A percentile compares a stretch with the other conserved stretches of the same genome.
These are phyloP conservation scores for Pachypsylla venusta DNA, from an alignment of 1,140 invertebrate genomes.

Conservation along the genomic window DNA sequence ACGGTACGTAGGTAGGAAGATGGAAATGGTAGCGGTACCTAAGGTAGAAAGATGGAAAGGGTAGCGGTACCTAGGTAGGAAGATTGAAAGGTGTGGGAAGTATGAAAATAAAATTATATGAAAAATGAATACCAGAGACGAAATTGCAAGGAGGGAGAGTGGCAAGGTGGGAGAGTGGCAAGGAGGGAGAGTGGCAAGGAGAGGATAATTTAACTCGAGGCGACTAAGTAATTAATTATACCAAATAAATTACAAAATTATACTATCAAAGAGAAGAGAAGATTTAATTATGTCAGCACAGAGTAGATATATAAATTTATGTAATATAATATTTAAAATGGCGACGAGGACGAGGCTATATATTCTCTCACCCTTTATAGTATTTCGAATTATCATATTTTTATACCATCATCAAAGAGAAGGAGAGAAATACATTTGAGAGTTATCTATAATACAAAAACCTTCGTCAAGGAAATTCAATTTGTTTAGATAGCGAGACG, in stretches of 20 bases:
- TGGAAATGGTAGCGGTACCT: neutral
- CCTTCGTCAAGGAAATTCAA: constrained; percentile 23
- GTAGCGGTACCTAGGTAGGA: neutral
- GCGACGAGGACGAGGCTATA: neutral
- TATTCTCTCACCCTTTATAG: constrained; percentile 25
- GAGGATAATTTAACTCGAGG: neutral
- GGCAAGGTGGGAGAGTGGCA: too few species aligned
- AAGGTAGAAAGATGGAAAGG: neutral
- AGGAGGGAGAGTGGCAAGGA: too few species aligned
- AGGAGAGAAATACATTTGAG: constrained; percentile 16
- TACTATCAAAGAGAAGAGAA: neutral
- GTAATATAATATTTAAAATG: neutral
- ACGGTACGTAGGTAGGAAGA: neutral
- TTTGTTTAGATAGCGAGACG: constrained; percentile 22
- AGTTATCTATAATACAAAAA: constrained; percentile 22
- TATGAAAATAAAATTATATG: neutral
- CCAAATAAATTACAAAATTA: neutral
- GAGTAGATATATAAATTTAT: neutral
- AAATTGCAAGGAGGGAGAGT: too few species aligned
- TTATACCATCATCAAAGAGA: constrained; percentile 14
- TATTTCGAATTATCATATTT: constrained; percentile 13
- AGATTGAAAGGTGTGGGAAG: neutral
- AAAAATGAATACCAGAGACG: neutral
- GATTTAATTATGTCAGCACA: neutral
- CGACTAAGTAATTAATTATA: neutral